Conservation (phyloP, 2,797 vertebrate genomes). For the Acrossocheilus wenchowensis region DNA sequence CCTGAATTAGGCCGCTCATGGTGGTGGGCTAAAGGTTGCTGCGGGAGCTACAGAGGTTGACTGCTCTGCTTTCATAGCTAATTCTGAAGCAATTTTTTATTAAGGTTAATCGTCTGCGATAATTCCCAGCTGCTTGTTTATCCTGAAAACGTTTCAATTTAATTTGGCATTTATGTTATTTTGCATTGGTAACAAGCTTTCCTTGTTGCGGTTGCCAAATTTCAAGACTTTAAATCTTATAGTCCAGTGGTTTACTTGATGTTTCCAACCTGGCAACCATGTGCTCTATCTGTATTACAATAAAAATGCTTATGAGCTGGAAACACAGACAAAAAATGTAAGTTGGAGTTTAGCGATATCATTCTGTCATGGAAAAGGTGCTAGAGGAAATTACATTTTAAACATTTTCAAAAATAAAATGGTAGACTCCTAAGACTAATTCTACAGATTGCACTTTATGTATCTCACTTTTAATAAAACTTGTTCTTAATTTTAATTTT, state of each 20-base stretch:
- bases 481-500: too few species aligned
- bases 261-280: neutral
- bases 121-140: neutral
- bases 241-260: neutral
- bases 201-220: neutral
- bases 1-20: neutral
- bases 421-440: neutral
- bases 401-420: neutral
- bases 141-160: neutral
- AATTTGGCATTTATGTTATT: neutral
- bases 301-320: neutral
- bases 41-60: neutral
- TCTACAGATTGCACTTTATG: neutral
- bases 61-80: neutral
- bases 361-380: neutral
- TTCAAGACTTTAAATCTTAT: neutral
- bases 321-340: neutral
- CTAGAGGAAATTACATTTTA: neutral
- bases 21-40: neutral
- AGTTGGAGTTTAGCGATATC: too few species aligned
- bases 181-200: neutral
- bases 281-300: neutral
- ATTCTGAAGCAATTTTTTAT: neutral
- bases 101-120: neutral
- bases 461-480: neutral